Conservation (phyloP, 2,797 vertebrate genomes). For the Tragopan temminckii region DNA sequence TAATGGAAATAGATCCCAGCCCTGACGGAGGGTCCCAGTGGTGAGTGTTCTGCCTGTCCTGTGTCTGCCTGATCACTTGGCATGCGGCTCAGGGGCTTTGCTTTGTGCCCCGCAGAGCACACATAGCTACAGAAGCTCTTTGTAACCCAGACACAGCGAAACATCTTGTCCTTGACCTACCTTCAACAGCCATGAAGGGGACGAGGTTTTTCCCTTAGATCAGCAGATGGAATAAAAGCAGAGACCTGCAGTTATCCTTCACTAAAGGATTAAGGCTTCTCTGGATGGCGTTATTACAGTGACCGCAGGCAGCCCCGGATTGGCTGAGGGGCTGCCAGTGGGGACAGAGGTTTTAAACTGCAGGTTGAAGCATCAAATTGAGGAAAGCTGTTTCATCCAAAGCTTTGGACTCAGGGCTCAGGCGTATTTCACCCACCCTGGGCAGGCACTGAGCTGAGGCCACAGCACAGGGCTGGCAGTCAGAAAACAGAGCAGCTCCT, state of each 20-base stretch:
- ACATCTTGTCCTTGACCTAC: background rate
- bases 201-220: background rate
- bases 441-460: background rate
- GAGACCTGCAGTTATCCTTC: background rate
- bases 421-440: background rate
- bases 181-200: background rate
- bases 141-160: background rate
- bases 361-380: background rate
- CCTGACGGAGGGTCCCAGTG: background rate
- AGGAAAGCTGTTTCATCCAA: background rate
- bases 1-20: background rate
- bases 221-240: conserved; percentile 1
- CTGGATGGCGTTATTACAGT: background rate
- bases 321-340: background rate
- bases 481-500: background rate
- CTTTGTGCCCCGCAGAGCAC: background rate
- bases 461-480: background rate
- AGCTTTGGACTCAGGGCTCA: background rate
- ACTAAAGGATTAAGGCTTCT: background rate
- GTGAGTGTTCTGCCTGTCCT: background rate
- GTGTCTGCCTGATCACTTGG: background rate
- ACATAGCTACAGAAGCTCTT: background rate
- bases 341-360: background rate
- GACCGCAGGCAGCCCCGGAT: background rate
- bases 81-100: background rate